Evolutionary conservation across 2,113 vertebrate species (phyloP).

Genomic region (Alligator sinensis): DNA sequence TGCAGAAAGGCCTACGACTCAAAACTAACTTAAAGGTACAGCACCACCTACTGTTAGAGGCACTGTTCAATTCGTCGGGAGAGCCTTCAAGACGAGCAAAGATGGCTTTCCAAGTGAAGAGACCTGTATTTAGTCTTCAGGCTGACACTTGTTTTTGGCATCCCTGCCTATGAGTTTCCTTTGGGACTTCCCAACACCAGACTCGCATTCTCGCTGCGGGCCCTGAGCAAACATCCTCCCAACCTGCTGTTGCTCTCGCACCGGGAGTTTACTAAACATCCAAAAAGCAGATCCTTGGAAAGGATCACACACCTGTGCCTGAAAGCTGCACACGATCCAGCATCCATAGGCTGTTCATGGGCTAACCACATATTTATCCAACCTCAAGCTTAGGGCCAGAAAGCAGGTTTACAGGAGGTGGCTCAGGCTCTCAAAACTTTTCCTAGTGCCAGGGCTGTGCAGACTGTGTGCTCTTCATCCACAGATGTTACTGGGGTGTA

Average conservation of each 20-base stretch:
- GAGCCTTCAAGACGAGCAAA: background rate
- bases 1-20: background rate
- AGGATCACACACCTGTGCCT: constrained; percentile 56
- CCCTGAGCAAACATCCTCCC: background rate
- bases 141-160: background rate
- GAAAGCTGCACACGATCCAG: constrained; percentile 51
- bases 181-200: background rate
- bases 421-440: constrained; percentile 65
- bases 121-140: background rate
- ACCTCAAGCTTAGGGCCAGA: constrained; percentile 57
- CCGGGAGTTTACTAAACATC: background rate
- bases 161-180: background rate
- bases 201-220: background rate
- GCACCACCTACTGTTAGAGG: rapidly evolving
- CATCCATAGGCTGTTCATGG: constrained; percentile 59
- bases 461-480: background rate
- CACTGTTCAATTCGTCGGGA: background rate
- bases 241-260: background rate
- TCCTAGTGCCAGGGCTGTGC: background rate
- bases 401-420: constrained; percentile 65
- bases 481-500: too few relatives aligned
- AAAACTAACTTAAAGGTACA: rapidly evolving
- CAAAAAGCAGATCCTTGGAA: constrained; percentile 7
- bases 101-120: background rate
- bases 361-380: constrained; percentile 52